Evolutionary conservation across 2,888 invertebrate species (phyloP).

Genomic region (Poecilobothrus nobilitatus): DNA sequence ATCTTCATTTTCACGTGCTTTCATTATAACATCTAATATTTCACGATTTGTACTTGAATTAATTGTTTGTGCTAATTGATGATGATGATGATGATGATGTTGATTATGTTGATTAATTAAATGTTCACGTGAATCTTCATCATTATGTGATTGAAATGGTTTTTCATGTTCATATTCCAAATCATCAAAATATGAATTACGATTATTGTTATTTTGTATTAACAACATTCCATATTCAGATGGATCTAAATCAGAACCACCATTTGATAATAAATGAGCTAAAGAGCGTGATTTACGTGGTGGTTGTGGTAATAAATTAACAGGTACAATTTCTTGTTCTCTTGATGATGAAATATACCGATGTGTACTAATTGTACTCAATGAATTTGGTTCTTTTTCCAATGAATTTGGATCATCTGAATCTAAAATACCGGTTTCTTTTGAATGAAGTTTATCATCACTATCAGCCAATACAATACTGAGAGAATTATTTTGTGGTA

Average conservation of each 20-base stretch:
- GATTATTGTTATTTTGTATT: conserved; percentile 43
- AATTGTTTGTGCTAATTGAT: conserved; percentile 19
- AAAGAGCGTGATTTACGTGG: conserved; percentile 66
- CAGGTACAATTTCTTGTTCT: conserved; percentile 66
- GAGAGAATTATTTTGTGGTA: conserved; percentile 47
- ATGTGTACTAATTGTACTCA: conserved; percentile 18
- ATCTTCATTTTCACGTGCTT: conserved; percentile 46
- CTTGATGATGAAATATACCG: conserved; percentile 24
- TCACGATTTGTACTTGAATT: conserved; percentile 48
- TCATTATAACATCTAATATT: conserved; percentile 51
- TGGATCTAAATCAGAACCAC: conserved; percentile 40
- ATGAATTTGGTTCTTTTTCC: conserved; percentile 55
- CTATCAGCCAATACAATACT: conserved; percentile 29
- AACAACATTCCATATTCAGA: conserved; percentile 43
- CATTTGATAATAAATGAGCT: conserved; percentile 58
- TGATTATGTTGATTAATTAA: conserved; percentile 25
- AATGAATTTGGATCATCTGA: conserved; percentile 55
- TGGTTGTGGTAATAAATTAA: conserved; percentile 70
- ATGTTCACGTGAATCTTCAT: conserved; percentile 7
- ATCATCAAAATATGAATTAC: conserved; percentile 48
- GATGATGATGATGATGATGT: conserved; percentile 16
- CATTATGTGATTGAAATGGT: conserved; percentile 17
- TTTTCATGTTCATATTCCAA: conserved; percentile 51
- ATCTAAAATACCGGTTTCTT: conserved; percentile 57
- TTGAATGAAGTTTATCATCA: conserved; percentile 14